These are phyloP conservation scores for Heterotis niloticus DNA, from an alignment of 2,113 vertebrate species.

Conservation along the genomic window DNA sequence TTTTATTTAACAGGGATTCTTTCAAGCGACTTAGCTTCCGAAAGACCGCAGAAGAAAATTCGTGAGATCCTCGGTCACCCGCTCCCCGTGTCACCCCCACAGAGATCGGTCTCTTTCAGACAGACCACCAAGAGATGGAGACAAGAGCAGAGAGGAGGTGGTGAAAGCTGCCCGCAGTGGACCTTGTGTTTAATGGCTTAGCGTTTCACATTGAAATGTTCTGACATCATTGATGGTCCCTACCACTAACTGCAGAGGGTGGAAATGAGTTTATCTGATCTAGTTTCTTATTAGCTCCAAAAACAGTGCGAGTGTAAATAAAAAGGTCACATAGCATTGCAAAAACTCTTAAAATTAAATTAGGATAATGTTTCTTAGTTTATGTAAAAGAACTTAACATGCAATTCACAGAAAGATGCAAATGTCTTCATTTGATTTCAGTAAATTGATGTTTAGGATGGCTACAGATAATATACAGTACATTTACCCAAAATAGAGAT, in stretches of 20 bases:
- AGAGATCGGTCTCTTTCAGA: background rate
- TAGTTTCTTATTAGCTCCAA: background rate
- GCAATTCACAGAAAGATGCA: background rate
- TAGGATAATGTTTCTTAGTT: background rate
- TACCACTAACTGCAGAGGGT: background rate
- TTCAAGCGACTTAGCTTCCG: conserved; percentile 70
- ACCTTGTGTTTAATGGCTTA: background rate
- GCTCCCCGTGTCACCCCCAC: background rate
- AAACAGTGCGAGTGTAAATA: background rate
- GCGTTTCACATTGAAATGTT: conserved; percentile 11
- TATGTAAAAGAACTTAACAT: conserved; percentile 1
- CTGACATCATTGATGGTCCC: background rate
- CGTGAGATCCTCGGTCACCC: conserved; percentile 49
- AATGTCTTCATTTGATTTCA: conserved; percentile 11
- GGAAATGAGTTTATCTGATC: background rate
- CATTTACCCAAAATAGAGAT: conserved; percentile 3
- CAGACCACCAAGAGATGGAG: conserved; percentile 18
- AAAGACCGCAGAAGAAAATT: conserved; percentile 63
- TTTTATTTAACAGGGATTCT: conserved; percentile 57
- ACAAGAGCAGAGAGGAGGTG: conserved; percentile 38
- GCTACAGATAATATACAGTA: background rate
- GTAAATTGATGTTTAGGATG: background rate
- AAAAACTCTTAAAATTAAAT: background rate
- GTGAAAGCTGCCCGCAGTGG: background rate
- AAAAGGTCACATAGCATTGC: background rate